These are phyloP conservation scores for Pandemis heparana DNA, from an alignment of 2,888 invertebrate genomes.

Conservation along the genomic window DNA sequence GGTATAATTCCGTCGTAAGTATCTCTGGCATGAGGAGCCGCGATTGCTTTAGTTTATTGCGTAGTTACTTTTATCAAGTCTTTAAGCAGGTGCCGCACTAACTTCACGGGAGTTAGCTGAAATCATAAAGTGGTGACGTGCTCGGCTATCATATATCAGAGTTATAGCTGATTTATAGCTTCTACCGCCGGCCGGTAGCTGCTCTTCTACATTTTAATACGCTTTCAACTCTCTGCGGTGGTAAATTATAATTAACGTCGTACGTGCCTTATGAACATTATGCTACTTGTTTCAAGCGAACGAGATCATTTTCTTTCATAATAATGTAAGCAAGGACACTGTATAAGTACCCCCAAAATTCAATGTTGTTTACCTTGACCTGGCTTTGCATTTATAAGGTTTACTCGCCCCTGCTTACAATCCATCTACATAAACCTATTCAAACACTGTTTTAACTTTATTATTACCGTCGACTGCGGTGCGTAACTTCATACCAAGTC, in stretches of 20 bases:
- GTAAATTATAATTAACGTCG: slow-evolving; percentile 50
- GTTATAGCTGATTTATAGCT: slow-evolving; percentile 54
- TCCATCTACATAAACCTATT: slow-evolving; percentile 38
- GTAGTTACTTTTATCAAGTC: slow-evolving; percentile 37
- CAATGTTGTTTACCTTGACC: slow-evolving; percentile 38
- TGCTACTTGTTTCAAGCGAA: slow-evolving; percentile 32
- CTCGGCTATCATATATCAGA: slow-evolving; percentile 51
- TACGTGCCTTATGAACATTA: slow-evolving; percentile 42
- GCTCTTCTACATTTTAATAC: slow-evolving; percentile 55
- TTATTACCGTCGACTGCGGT: slow-evolving; percentile 7
- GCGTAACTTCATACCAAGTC: background rate
- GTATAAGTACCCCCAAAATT: slow-evolving; percentile 27
- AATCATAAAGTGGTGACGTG: slow-evolving; percentile 54
- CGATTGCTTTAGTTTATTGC: slow-evolving; percentile 31
- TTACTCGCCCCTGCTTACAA: slow-evolving; percentile 34
- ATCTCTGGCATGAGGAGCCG: slow-evolving; percentile 9
- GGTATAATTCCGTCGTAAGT: background rate
- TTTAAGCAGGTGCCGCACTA: slow-evolving; percentile 33
- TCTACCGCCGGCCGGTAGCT: slow-evolving; percentile 44
- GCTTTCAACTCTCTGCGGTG: slow-evolving; percentile 42
- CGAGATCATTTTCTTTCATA: slow-evolving; percentile 22
- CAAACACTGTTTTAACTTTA: slow-evolving; percentile 26
- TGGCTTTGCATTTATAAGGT: slow-evolving; percentile 42
- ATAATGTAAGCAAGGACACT: slow-evolving; percentile 19
- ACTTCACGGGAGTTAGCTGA: slow-evolving; percentile 43